Evolutionary conservation across 1,140 invertebrate species (phyloP).

Genomic region (Drosophila parabipectinata): DNA sequence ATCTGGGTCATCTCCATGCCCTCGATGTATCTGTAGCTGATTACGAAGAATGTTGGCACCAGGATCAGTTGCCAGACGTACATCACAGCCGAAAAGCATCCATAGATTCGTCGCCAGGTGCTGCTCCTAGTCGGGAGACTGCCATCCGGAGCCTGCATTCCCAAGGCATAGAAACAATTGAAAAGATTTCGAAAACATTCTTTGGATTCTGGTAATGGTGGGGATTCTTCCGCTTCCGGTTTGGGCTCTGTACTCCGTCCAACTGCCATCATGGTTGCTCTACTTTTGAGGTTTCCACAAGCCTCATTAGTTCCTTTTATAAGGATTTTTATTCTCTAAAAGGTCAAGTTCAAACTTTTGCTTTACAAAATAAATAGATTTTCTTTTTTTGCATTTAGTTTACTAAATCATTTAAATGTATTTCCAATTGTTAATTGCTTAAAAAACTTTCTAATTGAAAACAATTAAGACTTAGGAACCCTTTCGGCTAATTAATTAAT

Average conservation of each 20-base stretch:
- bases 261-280: constrained; percentile 4
- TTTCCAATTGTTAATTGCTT: neutral
- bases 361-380: neutral
- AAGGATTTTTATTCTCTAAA: neutral
- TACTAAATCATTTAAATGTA: neutral
- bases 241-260: neutral
- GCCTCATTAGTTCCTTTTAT: constrained; percentile 14
- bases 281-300: neutral
- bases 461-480: neutral
- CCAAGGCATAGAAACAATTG: constrained; percentile 39
- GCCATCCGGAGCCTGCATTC: constrained; percentile 45
- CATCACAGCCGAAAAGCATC: constrained; percentile 21
- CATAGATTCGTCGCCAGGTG: constrained; percentile 20
- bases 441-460: neutral
- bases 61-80: constrained; percentile 44
- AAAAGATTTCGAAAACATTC: constrained; percentile 33
- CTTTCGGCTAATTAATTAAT: constrained; percentile 3
- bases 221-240: neutral
- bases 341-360: neutral
- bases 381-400: neutral
- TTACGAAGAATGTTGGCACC: constrained; percentile 44
- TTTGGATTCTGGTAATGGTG: constrained; percentile 22
- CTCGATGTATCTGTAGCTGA: constrained; percentile 42
- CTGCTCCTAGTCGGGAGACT: constrained; percentile 15
- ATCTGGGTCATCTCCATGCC: constrained; percentile 54